Evolutionary conservation across 2,797 vertebrate species (phyloP).

Genomic region (Triplophysa bombifrons): DNA sequence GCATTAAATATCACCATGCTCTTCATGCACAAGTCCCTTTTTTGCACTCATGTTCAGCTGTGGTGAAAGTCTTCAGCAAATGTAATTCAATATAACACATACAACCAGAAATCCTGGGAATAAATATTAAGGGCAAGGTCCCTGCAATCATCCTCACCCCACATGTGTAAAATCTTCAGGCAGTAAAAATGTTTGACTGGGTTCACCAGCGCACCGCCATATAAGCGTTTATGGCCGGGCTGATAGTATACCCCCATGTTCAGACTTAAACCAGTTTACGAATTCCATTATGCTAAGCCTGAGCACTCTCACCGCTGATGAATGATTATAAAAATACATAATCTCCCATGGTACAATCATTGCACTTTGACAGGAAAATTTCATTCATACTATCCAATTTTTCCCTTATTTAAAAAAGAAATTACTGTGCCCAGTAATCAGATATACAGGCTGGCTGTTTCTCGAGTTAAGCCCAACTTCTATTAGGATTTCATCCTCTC

Average conservation of each 20-base stretch:
- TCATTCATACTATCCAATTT: constrained; percentile 86
- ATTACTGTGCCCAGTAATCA: constrained; percentile 84
- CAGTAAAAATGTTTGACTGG: constrained; percentile 69
- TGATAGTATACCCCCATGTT: constrained; percentile 80
- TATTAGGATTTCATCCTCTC: constrained; percentile 79
- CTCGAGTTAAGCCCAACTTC: constrained; percentile 82
- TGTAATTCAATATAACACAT: constrained; percentile 10
- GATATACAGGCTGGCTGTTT: constrained; percentile 81
- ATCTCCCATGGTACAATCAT: constrained; percentile 80
- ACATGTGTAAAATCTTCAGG: constrained; percentile 54
- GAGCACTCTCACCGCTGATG: constrained; percentile 82
- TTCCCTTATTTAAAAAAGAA: constrained; percentile 85
- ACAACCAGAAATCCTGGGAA: constrained; percentile 1
- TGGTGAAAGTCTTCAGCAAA: neutral
- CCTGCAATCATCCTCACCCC: constrained; percentile 30
- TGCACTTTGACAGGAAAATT: constrained; percentile 82
- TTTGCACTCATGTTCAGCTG: neutral
- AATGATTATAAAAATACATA: constrained; percentile 83
- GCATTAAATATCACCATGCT: neutral
- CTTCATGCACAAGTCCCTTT: neutral
- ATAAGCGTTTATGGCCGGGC: constrained; percentile 73
- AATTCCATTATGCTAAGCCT: constrained; percentile 88
- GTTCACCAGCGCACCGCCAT: constrained; percentile 74
- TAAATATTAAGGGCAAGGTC: constrained; percentile 27
- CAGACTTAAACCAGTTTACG: constrained; percentile 86